Evolutionary conservation across 2,113 vertebrate genomes (phyloP).

Genomic region (Larimichthys crocea): DNA sequence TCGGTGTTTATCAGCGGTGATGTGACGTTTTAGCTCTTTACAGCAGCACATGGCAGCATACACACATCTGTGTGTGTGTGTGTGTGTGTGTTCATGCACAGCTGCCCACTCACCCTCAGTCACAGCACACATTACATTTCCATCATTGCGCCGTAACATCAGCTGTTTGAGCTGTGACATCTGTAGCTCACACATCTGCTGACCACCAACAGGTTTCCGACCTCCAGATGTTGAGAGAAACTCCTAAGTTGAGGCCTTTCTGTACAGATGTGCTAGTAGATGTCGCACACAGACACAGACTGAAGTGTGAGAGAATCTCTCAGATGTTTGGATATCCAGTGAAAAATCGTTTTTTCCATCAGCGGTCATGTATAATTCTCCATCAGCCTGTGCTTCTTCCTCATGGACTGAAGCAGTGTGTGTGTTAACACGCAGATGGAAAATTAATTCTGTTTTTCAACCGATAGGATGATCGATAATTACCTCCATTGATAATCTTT

Average conservation of each 20-base stretch:
- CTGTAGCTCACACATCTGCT: background rate
- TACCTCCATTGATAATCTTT: too few species aligned
- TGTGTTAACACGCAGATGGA: too few species aligned
- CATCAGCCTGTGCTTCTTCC: background rate
- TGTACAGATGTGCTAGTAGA: background rate
- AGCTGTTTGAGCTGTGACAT: background rate
- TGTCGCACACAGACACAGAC: too few species aligned
- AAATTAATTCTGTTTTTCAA: too few species aligned
- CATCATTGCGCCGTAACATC: background rate
- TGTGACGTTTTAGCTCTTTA: background rate
- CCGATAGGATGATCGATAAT: too few species aligned
- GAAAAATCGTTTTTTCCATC: too few species aligned
- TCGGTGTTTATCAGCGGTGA: background rate
- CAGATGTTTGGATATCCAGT: too few species aligned
- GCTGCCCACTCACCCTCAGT: too few species aligned
- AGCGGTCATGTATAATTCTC: background rate
- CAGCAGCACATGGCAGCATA: background rate
- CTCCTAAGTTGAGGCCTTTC: background rate
- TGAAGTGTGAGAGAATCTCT: too few species aligned
- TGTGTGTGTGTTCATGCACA: too few species aligned
- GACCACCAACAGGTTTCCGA: background rate
- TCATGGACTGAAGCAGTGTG: background rate
- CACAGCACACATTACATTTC: too few species aligned
- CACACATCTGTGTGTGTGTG: too few species aligned
- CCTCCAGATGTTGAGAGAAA: background rate